phyloP scores from a whole-genome alignment of 1,140 invertebrate genomes.

The Aphelenchoides fujianensis region DNA sequence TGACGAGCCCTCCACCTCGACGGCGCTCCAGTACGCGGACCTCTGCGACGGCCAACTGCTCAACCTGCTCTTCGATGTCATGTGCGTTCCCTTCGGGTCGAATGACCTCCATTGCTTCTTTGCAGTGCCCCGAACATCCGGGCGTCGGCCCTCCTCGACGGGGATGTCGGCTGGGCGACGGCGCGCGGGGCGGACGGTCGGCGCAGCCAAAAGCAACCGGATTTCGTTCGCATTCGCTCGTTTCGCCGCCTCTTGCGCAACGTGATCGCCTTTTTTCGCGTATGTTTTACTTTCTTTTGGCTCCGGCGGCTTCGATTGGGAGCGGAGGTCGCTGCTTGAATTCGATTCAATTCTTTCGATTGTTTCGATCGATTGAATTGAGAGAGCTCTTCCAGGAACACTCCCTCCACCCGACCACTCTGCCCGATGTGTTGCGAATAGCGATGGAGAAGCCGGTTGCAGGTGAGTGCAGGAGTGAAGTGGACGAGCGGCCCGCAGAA shows the following conservation, averaged over 20 bases:
- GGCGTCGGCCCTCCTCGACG: too few species aligned
- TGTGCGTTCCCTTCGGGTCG: conserved; percentile 3
- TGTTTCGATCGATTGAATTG: not conserved
- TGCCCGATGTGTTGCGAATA: conserved; percentile 7
- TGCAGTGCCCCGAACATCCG: too few species aligned
- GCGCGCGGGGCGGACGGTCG: too few species aligned
- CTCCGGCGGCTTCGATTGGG: not conserved
- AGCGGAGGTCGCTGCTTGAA: not conserved
- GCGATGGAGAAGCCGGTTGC: not conserved
- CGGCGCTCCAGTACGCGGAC: not conserved
- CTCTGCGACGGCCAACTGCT: not conserved
- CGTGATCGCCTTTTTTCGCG: not conserved
- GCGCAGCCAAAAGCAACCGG: not conserved
- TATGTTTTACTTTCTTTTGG: too few species aligned
- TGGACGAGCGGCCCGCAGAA: too few species aligned
- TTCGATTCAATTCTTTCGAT: not conserved
- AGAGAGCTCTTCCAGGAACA: not conserved
- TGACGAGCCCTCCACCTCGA: not conserved
- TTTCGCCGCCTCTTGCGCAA: not conserved
- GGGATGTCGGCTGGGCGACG: too few species aligned
- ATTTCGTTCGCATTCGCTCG: not conserved
- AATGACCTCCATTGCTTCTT: too few species aligned
- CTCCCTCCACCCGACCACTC: not conserved
- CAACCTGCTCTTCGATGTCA: not conserved
- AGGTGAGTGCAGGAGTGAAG: too few species aligned